Conservation (phyloP, 2,113 vertebrate species). For the Narcine bancroftii region DNA sequence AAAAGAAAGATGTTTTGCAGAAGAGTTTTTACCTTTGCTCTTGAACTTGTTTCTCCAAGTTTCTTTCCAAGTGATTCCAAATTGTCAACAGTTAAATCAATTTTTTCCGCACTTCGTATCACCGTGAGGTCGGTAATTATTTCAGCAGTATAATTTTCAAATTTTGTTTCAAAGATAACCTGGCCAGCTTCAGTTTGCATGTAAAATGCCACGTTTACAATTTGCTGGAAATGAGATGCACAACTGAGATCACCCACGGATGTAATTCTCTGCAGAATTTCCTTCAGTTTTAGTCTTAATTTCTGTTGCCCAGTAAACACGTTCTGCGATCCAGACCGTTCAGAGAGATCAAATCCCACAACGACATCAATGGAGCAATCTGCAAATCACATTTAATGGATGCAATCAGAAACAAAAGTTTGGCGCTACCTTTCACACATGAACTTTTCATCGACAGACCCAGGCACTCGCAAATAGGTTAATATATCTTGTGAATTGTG, state of each 20-base stretch:
- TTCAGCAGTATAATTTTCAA: conserved; percentile 54
- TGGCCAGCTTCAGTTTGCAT: conserved; percentile 47
- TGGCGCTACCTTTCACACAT: neutral
- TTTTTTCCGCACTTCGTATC: conserved; percentile 43
- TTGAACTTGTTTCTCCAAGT: conserved; percentile 39
- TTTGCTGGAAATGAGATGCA: neutral
- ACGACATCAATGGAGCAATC: conserved; percentile 66
- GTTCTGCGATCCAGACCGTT: neutral
- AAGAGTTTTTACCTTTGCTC: conserved; percentile 8
- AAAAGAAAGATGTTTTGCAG: neutral
- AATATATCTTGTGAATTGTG: neutral
- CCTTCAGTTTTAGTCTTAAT: conserved; percentile 53
- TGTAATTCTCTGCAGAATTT: conserved; percentile 52
- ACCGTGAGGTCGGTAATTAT: conserved; percentile 58
- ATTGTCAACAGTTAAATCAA: conserved; percentile 56
- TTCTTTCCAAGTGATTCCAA: conserved; percentile 59
- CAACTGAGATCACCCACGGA: conserved; percentile 58
- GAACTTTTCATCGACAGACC: neutral
- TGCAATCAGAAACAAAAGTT: neutral
- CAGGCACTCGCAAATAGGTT: neutral
- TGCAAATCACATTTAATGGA: conserved; percentile 42
- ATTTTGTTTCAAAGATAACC: conserved; percentile 57
- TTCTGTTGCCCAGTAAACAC: conserved; percentile 51
- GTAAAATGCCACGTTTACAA: conserved; percentile 53
- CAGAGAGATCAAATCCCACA: conserved; percentile 69